These are phyloP conservation scores for Caenorhabditis sp. DNA, from an alignment of 2,888 invertebrate species.

Conservation along the genomic window DNA sequence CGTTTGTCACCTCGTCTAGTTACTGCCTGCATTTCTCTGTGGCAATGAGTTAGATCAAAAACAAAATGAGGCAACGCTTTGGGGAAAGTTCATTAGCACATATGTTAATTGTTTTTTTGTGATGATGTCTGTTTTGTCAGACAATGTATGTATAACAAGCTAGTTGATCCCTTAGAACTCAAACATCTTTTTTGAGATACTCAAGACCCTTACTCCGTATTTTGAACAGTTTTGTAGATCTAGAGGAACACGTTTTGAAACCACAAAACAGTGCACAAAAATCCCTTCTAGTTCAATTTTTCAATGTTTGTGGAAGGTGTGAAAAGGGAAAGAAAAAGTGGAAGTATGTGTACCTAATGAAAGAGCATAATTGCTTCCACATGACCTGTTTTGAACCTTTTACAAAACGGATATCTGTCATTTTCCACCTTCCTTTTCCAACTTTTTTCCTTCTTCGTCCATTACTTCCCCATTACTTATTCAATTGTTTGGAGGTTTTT, in stretches of 20 bases:
- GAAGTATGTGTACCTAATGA: conserved; percentile 31
- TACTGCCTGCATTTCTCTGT: conserved; percentile 4
- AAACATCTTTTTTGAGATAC: neutral
- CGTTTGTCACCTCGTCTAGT: conserved; percentile 12
- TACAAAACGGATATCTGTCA: conserved; percentile 35
- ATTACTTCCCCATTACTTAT: neutral
- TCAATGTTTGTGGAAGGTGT: neutral
- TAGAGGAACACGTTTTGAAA: neutral
- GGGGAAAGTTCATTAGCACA: neutral
- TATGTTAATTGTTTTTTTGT: conserved; percentile 1
- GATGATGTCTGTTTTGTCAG: conserved; percentile 15
- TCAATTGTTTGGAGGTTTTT: too few species aligned
- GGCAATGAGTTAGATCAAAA: neutral
- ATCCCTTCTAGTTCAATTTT: neutral
- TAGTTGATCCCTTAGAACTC: neutral
- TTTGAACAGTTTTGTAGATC: neutral
- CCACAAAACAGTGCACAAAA: neutral
- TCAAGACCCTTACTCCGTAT: neutral
- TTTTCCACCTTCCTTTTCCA: conserved; percentile 14
- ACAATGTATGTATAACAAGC: too few species aligned
- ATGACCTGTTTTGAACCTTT: conserved; percentile 55
- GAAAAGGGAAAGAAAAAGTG: conserved; percentile 13
- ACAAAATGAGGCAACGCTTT: neutral
- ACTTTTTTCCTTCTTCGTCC: neutral
- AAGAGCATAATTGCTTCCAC: conserved; percentile 60